phyloP scores from a whole-genome alignment of 2,888 invertebrate genomes.

The Pachycephus smyrnensis region DNA sequence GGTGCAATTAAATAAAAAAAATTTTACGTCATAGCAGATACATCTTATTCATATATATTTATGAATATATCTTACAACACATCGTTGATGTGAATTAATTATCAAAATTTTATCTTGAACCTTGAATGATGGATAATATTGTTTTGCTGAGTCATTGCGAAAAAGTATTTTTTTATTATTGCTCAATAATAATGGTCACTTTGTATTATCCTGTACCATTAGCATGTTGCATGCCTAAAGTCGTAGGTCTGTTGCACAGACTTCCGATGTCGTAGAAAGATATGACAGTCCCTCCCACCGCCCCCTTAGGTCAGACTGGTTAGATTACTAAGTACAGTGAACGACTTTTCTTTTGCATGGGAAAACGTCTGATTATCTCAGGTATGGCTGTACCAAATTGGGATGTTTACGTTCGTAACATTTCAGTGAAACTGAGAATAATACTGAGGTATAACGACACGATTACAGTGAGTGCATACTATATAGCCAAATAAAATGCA shows the following conservation, averaged over 20 bases:
- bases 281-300: neutral
- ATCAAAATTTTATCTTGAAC: neutral
- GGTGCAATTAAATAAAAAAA: neutral
- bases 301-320: neutral
- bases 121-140: neutral
- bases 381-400: neutral
- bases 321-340: neutral
- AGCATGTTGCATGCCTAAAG: neutral
- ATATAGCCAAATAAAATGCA: neutral
- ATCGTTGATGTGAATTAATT: neutral
- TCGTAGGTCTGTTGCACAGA: neutral
- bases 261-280: neutral
- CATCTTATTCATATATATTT: neutral
- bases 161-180: neutral
- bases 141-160: neutral
- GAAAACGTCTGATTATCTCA: neutral
- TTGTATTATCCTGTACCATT: neutral
- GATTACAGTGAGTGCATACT: neutral
- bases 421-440: neutral
- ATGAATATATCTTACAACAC: neutral
- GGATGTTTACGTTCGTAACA: neutral
- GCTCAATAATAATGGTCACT: neutral
- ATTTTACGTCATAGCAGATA: neutral
- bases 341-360: neutral
- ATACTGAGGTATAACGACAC: neutral